These are phyloP conservation scores for Gnatocerus cornutus DNA, from an alignment of 2,888 invertebrate genomes.

Conservation along the genomic window DNA sequence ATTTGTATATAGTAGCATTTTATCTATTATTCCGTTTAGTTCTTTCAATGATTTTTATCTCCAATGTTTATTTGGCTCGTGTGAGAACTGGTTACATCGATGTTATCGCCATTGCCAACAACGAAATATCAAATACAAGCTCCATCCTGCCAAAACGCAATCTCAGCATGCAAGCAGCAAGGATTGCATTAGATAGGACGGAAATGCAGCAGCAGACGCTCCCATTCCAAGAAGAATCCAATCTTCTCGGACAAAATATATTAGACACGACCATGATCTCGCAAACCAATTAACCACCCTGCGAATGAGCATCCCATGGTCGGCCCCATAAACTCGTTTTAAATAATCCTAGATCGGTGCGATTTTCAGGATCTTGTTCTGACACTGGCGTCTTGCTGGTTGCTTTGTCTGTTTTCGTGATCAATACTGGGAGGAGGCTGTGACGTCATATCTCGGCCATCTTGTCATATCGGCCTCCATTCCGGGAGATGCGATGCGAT, in stretches of 20 bases:
- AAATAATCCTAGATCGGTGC: not conserved
- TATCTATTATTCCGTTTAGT: slow-evolving; percentile 5
- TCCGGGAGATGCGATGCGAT: slow-evolving; percentile 67
- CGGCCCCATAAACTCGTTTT: not conserved
- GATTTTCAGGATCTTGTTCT: slow-evolving; percentile 42
- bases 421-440: slow-evolving; percentile 70
- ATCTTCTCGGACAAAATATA: slow-evolving; percentile 37
- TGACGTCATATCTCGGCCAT: slow-evolving; percentile 73
- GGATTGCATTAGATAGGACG: slow-evolving; percentile 19
- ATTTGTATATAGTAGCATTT: slow-evolving; percentile 2
- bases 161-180: slow-evolving; percentile 18
- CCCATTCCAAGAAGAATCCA: slow-evolving; percentile 46
- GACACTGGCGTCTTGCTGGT: slow-evolving; percentile 55
- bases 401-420: slow-evolving; percentile 68
- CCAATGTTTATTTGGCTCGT: slow-evolving; percentile 24
- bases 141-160: slow-evolving; percentile 30
- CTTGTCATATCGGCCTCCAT: slow-evolving; percentile 71
- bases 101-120: slow-evolving; percentile 13
- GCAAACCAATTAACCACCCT: slow-evolving; percentile 44
- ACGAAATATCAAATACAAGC: slow-evolving; percentile 30
- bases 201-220: slow-evolving; percentile 34
- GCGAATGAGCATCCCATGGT: slow-evolving; percentile 14
- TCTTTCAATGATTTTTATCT: slow-evolving; percentile 20
- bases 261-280: slow-evolving; percentile 35
- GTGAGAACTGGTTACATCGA: slow-evolving; percentile 16